Evolutionary conservation across 2,797 vertebrate genomes (phyloP), one percentile per base, ranked within the genome.

Genomic region (Arnoldichthys spilopterus): DNA sequence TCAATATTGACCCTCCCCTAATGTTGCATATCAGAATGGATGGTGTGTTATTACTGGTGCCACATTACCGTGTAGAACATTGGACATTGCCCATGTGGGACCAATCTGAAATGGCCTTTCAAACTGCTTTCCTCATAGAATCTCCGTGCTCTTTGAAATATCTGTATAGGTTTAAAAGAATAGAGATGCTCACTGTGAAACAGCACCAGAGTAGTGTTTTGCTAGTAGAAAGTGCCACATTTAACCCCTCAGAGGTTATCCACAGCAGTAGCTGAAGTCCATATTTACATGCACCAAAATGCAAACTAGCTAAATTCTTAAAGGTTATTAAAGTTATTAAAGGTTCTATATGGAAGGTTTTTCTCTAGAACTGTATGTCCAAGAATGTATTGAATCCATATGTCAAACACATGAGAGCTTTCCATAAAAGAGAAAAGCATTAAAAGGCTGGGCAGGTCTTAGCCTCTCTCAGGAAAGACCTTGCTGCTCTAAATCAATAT

Each of bases 11-110:
- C 66, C 30, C 54, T 71, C 45, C 71, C 68, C 74, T 69, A 73
- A 77, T 82, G 79, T 70, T 74, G 68, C 72, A 81, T 81, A 69
- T 75, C 69, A 73, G 49, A 82, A 74, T 47, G 51, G 63, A 28
- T 82, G 53, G 16, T 54, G n/a, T 79, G 43, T 79, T 82, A 73
- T 74, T 82, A 45, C 54, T 76, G 49, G 72, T 79, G 76, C 53
- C 75, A 75, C 45, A n/a, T 67, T 75, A 32, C 67, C 26, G 30
- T 20, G 68, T 70, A 28, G 30, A 70, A 34, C 28, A 22, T 18
- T 66, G 51, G 45, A 32, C 34, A 72, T 79, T 67, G 61, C 61
- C 40, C 68, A 16, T 26, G 22, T 58, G 79, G 61, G 68, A 30
- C 16, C 15, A 59, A 72, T 72, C 40, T 40, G 71, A 64, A 79